Evolutionary conservation across 2,888 invertebrate species (phyloP).

Genomic region (Volucella inflata): DNA sequence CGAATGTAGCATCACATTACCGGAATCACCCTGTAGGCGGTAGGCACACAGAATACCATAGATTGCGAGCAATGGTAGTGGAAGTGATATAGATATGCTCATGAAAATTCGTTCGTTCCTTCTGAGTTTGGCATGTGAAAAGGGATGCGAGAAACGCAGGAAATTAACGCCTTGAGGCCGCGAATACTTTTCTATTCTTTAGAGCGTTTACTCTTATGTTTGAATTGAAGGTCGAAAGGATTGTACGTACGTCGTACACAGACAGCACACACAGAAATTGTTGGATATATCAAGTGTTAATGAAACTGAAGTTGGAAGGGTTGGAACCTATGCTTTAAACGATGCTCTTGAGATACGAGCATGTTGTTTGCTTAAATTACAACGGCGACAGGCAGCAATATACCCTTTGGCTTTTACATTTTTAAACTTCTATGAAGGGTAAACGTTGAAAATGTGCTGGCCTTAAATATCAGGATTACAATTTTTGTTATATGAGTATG

Average conservation of each 20-base stretch:
- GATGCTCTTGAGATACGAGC: too few relatives aligned
- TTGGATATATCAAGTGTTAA: too few relatives aligned
- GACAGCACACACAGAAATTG: background rate
- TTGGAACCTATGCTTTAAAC: too few relatives aligned
- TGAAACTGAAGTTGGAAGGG: too few relatives aligned
- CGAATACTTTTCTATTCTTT: background rate
- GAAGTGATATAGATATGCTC: too few relatives aligned
- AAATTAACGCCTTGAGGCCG: slow-evolving; percentile 61
- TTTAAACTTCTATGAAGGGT: too few relatives aligned
- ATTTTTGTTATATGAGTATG: too few relatives aligned
- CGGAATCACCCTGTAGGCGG: slow-evolving; percentile 49
- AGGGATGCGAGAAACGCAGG: slow-evolving; percentile 61
- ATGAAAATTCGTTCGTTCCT: slow-evolving; percentile 6
- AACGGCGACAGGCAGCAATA: too few relatives aligned
- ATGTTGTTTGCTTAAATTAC: too few relatives aligned
- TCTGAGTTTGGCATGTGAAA: slow-evolving; percentile 50
- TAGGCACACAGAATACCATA: slow-evolving; percentile 3
- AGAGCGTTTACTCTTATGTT: background rate
- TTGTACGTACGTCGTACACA: background rate
- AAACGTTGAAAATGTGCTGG: background rate
- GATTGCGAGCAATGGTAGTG: background rate
- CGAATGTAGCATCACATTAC: slow-evolving; percentile 60
- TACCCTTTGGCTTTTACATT: too few relatives aligned
- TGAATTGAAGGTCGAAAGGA: slow-evolving; percentile 1
- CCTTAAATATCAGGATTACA: too few relatives aligned